Conservation (phyloP, 1,140 invertebrate species). For the Telenomus remus region DNA sequence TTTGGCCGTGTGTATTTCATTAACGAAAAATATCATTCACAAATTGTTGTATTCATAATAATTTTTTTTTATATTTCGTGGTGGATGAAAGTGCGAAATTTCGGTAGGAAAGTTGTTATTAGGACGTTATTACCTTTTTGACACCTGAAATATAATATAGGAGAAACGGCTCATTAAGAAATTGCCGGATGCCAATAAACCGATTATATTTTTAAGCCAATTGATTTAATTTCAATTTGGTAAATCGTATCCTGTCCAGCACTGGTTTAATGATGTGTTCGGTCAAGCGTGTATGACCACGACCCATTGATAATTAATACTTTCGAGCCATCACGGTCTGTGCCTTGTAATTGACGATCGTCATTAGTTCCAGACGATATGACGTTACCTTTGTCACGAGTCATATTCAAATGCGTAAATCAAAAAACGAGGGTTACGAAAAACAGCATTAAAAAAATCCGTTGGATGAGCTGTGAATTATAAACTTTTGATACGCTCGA, state of each 20-base stretch:
- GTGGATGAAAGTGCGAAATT: conserved; percentile 1
- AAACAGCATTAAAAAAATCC: conserved; percentile 29
- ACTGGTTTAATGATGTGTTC: conserved; percentile 54
- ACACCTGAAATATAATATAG: background rate
- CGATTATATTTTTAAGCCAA: conserved; percentile 24
- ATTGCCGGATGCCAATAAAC: conserved; percentile 24
- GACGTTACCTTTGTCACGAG: conserved; percentile 56
- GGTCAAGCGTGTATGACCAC: conserved; percentile 44
- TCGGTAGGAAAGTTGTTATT: too few species aligned
- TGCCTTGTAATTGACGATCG: conserved; percentile 68
- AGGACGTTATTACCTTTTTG: too few species aligned
- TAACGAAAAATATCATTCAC: too few species aligned
- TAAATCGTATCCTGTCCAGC: conserved; percentile 38
- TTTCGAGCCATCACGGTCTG: conserved; percentile 61
- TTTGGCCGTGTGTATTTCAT: too few species aligned
- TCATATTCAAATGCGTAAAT: conserved; percentile 38
- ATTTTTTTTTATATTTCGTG: too few species aligned
- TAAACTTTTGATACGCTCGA: conserved; percentile 51
- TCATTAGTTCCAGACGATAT: conserved; percentile 71
- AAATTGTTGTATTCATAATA: too few species aligned
- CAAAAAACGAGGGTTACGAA: conserved; percentile 33
- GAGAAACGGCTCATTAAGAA: background rate
- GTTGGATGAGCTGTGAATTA: conserved; percentile 39
- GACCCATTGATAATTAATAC: conserved; percentile 72
- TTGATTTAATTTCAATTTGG: conserved; percentile 54